Evolutionary conservation across 1,140 invertebrate genomes (phyloP), one percentile per base, ranked within the genome.

Genomic region (Drosophila pallidifrons): DNA sequence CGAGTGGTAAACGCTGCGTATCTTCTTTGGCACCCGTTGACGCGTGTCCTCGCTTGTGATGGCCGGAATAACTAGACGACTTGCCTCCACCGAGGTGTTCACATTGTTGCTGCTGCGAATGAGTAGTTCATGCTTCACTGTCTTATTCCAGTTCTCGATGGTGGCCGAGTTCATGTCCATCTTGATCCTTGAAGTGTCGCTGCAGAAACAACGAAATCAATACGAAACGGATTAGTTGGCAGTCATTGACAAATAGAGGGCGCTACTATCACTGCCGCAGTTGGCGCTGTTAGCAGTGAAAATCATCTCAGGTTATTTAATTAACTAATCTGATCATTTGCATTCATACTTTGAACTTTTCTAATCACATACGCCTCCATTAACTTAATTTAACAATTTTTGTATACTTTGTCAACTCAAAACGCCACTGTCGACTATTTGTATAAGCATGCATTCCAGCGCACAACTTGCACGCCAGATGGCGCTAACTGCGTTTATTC

Each of bases 1-100:
- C 51, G 79, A 59, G 25, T 88, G 82, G 57, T 91, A 92, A 0
- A 90, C 77, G 67, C 83, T 83, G 8, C 76, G 77, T 32, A 92
- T 92, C 3, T 82, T 83, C 11, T 69, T 59, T 0, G 91, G 91
- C 41, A 67, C 66, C 5, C 71, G 72, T 41, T 54, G 8, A 0
- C 54, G 25, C 1, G 71, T 64, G 38, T 78, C 85, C 16, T 67
- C 74, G 35, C 71, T 58, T 11, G 45, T 90, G 11, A 78, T 77
- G 0, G 76, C 54, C 0, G 79, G 82, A 32, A 92, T 86, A 1
- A 73, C 38, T 51, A 92, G 79, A 0, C 47, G 71, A n/a, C 82
- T 92, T 25, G 71, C 82, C 57, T 81, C 65, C 5, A 64, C 57
- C 1, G 91, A 92, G 1, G 68, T 28, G 1, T 77, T 75, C n/a